These are phyloP conservation scores for Melanargia galathea DNA, from an alignment of 2,888 invertebrate genomes.

Conservation along the genomic window DNA sequence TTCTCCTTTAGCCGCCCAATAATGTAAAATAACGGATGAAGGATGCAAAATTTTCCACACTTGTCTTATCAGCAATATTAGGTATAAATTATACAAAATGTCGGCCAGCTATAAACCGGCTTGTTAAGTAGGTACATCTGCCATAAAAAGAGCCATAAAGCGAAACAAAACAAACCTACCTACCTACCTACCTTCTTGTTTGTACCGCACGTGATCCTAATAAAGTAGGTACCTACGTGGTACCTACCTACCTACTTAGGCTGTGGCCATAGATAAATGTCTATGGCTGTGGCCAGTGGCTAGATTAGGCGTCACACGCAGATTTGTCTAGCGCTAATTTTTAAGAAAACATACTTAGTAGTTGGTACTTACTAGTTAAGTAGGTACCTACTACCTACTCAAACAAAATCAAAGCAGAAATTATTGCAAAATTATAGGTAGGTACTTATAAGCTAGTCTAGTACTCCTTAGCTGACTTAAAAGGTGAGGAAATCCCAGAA, in stretches of 20 bases:
- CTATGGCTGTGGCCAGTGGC: too few relatives aligned
- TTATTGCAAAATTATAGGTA: too few relatives aligned
- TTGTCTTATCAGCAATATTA: slow-evolving; percentile 24
- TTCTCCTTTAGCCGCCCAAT: too few relatives aligned
- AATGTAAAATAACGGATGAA: neutral
- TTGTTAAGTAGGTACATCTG: slow-evolving; percentile 36
- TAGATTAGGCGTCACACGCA: neutral
- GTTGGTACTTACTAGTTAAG: too few relatives aligned
- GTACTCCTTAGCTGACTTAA: too few relatives aligned
- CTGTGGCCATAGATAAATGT: too few relatives aligned
- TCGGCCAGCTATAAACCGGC: slow-evolving; percentile 39
- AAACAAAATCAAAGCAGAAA: too few relatives aligned
- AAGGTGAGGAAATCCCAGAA: too few relatives aligned
- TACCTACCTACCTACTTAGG: slow-evolving; percentile 14
- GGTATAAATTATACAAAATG: slow-evolving; percentile 42
- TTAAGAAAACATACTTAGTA: too few relatives aligned
- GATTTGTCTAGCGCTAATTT: slow-evolving; percentile 20
- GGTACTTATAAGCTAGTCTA: too few relatives aligned
- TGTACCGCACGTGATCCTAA: slow-evolving; percentile 25
- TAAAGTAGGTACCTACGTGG: slow-evolving; percentile 2
- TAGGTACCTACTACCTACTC: neutral
- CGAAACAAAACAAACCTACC: slow-evolving; percentile 36
- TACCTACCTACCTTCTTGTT: slow-evolving; percentile 26
- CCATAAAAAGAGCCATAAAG: slow-evolving; percentile 40
- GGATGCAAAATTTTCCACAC: slow-evolving; percentile 18